Base-by-base conservation (phyloP, 2,888 invertebrate species). In the Synergus itoensis region DNA sequence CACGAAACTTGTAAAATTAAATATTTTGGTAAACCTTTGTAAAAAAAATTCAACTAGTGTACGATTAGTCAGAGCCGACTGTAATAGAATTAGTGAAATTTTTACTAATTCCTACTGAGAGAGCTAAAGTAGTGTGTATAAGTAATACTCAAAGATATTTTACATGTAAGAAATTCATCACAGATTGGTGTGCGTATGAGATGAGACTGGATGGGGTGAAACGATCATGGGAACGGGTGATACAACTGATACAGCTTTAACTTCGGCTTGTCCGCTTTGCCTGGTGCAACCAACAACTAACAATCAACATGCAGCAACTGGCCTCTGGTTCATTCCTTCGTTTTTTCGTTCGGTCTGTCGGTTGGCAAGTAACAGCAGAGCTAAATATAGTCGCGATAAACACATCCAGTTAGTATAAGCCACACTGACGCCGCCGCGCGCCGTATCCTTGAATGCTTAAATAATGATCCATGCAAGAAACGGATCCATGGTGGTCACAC, bases 361-460 rank as follows among this genome's bases (percentile, higher is more conserved):
- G 87, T 89, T 85, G 88, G 87, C 89, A 84, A 89, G 90, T 89
- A 89, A 90, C 87, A 88, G 89, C 86, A 87, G 85, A 83, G 85
- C 89, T 90, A 90, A 90, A 90, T 90, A 90, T 90, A 90, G 90
- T 88, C 82, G 86, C 89, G 91, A 90, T 91, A 90, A 90, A 90
- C 89, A 90, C 87, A 86, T 86, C 86, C 89, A 89, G 89, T 90
- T 90, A 89, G 89, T 88, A 86, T 79, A 76, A 87, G 86, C 86
- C 86, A 83, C 81, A 85, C 84, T 86, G 86, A 78, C 28, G 2
- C 28, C 28, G 28, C 28, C 28, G 28, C 28, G 28, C 83, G 81
- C 82, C 81, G 81, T 84, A 85, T 85, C 85, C 82, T 84, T 85
- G 84, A 84, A 84, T 85, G 83, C 80, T 84, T 78, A 81, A 83